Base-by-base conservation (phyloP, 2,888 invertebrate species). In the Sminthurides aquaticus region DNA sequence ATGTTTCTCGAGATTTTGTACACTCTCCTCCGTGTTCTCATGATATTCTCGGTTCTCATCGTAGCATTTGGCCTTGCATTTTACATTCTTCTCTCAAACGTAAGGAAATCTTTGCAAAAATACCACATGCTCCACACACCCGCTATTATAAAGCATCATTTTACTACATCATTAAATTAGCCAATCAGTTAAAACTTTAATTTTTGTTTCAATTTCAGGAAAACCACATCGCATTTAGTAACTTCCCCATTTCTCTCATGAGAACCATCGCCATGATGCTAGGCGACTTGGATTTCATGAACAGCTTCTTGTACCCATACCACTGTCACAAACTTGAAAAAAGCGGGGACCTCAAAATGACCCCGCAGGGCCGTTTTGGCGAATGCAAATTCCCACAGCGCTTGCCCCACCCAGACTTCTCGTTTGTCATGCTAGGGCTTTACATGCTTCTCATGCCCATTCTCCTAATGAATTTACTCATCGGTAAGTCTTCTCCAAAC, bases 371-470 rank as follows among this genome's bases (percentile, higher is more conserved):
- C 3, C 1, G 29, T 60, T 15, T 26, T 20, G 57, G 52, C 24
- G 66, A 65, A 27, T 61, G 66, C 54, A 83, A 64, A 49, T 67
- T 68, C 52, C 59, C 59, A 57, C 25, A 63, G 57, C 29, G 73
- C 70, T 25, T 60, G 11, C 88, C 87, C 18, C 89, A 87, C 76
- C 88, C 89, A 3, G 79, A 86, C 62, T 85, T 90, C 1, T 87
- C 89, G 0, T 89, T 90, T 77, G 77, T 89, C 54, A 86, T 93
- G 66, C 84, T 94, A 5, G 84, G 86, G 15, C 77, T 90, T 18
- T 94, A 94, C 77, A 90, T 93, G 86, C 86, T 94, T 2, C 81
- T 94, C 48, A 92, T 94, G 91, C 93, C 93, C 1, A 92, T 94
- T 76, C 81, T 94, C 22, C 81, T 94, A 74, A 92, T 94, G 90